Percentiles rank a stretch among this genome's conserved stretches.
Conservation (phyloP, 2,113 vertebrate species). For the Turnix velox region DNA sequence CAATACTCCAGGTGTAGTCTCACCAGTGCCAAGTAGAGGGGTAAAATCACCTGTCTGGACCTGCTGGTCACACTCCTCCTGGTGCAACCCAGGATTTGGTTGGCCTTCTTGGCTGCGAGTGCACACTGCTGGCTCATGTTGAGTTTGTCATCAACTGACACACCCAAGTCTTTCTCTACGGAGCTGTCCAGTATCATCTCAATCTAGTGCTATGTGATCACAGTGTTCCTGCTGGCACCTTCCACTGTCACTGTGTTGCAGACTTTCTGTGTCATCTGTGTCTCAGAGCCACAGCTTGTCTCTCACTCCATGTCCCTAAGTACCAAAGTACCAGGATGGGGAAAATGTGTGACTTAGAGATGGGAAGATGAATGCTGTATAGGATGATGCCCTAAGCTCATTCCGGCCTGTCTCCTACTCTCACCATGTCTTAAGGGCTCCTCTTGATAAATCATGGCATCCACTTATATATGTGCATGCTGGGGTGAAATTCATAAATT, state of each 20-base stretch:
- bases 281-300: background rate
- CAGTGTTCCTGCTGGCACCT: background rate
- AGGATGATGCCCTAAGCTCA: background rate
- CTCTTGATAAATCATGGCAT: background rate
- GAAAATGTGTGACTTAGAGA: background rate
- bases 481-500: background rate
- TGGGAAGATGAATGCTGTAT: background rate
- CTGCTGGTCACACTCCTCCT: no score
- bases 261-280: background rate
- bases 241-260: accelerated
- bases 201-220: background rate
- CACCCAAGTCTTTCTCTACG: no score
- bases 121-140: no score
- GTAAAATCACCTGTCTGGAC: no score
- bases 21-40: no score
- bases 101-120: no score
- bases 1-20: no score
- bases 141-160: no score
- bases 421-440: background rate
- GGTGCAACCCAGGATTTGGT: no score
- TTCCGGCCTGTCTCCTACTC: background rate
- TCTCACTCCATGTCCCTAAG: background rate
- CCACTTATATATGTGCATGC: background rate
- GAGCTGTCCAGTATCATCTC: background rate
- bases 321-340: background rate